These are phyloP conservation scores for Trichacis sp. DNA, from an alignment of 2,888 invertebrate species.

Conservation along the genomic window DNA sequence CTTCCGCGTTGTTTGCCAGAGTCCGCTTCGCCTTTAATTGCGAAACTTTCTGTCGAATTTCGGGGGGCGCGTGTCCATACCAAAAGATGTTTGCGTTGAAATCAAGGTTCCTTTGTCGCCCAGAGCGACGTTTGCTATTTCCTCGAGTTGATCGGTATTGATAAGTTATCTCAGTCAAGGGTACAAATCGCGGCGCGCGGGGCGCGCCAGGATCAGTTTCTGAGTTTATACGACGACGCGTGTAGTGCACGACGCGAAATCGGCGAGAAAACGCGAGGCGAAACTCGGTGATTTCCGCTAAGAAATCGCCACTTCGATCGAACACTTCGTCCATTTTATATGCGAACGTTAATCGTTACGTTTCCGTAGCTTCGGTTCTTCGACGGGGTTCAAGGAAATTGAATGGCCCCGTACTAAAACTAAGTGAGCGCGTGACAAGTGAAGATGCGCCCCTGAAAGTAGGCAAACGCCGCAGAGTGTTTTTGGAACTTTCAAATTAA, in stretches of 20 bases:
- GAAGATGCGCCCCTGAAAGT: no score
- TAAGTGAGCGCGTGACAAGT: no score
- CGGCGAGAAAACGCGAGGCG: no score
- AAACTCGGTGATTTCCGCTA: no score
- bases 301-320: background rate
- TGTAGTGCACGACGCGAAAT: slow-evolving; percentile 27
- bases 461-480: no score
- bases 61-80: background rate
- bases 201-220: slow-evolving; percentile 34
- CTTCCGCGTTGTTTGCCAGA: background rate
- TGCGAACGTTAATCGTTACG: background rate
- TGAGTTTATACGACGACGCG: slow-evolving; percentile 27
- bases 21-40: background rate
- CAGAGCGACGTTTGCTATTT: background rate
- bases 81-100: background rate
- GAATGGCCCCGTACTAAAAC: no score
- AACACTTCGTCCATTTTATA: background rate
- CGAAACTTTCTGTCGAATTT: slow-evolving; percentile 4
- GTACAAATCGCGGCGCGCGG: slow-evolving; percentile 28
- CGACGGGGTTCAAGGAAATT: no score
- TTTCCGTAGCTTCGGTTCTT: background rate
- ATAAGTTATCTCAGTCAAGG: slow-evolving; percentile 36
- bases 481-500: no score
- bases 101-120: no score
- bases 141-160: background rate